Evolutionary conservation across 2,113 vertebrate genomes (phyloP).

Genomic region (Tinamus guttatus): DNA sequence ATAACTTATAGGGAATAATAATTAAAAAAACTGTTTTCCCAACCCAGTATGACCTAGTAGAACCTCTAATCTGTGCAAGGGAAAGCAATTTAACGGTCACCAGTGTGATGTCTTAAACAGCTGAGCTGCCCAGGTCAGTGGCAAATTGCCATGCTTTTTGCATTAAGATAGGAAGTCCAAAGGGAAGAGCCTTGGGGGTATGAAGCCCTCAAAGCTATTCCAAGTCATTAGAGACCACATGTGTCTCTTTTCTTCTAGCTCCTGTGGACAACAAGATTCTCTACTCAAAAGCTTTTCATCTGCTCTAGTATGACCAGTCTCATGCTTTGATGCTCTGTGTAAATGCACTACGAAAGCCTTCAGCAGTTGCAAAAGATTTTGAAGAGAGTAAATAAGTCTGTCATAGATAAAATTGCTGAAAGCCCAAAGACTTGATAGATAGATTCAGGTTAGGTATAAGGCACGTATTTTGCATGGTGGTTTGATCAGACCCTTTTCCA

Average conservation of each 20-base stretch:
- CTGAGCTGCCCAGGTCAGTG: constrained; percentile 2
- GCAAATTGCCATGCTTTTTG: background rate
- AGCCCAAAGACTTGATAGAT: background rate
- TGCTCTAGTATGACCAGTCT: background rate
- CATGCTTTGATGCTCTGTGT: background rate
- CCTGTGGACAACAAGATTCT: background rate
- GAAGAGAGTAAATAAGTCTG: background rate
- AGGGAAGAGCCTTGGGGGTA: background rate
- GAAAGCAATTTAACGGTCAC: constrained; percentile 16
- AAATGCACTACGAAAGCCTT: background rate
- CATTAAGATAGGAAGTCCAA: background rate
- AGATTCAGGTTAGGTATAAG: background rate
- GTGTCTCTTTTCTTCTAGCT: background rate
- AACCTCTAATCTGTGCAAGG: background rate
- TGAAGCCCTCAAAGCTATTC: background rate
- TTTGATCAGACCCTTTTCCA: background rate
- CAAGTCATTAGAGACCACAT: background rate
- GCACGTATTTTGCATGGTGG: background rate
- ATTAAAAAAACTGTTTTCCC: background rate
- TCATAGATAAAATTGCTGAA: background rate
- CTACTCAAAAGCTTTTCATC: background rate
- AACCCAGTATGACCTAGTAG: background rate
- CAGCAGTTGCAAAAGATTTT: background rate
- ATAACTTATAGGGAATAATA: background rate
- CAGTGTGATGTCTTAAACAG: background rate